These are phyloP conservation scores for Ptiloglossa arizonensis DNA, from an alignment of 1,140 invertebrate species.

Conservation along the genomic window DNA sequence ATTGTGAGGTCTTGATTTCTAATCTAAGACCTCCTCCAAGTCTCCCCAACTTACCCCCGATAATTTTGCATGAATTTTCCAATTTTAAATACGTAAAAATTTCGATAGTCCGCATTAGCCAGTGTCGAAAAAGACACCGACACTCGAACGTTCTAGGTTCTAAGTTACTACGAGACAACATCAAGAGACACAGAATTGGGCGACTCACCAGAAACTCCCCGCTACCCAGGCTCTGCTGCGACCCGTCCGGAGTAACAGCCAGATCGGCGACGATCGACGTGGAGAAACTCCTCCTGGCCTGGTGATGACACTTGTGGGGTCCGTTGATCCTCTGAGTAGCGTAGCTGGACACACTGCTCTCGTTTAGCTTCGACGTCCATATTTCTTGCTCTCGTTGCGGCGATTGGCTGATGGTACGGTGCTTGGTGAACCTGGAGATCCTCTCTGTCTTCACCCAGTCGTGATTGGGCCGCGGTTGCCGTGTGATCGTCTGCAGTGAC, in stretches of 20 bases:
- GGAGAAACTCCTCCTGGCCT: slow-evolving; percentile 73
- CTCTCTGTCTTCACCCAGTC: slow-evolving; percentile 74
- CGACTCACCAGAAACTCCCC: slow-evolving; percentile 73
- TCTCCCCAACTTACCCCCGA: too few relatives aligned
- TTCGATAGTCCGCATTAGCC: too few relatives aligned
- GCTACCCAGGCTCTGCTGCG: slow-evolving; percentile 74
- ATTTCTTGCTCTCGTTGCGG: slow-evolving; percentile 70
- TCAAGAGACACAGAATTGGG: neutral
- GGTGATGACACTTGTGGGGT: slow-evolving; percentile 71
- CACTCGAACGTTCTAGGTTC: neutral
- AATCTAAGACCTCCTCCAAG: too few relatives aligned
- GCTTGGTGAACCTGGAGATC: slow-evolving; percentile 72
- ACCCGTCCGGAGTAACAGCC: slow-evolving; percentile 68
- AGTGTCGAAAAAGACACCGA: too few relatives aligned
- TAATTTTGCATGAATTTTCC: too few relatives aligned
- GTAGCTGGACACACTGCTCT: slow-evolving; percentile 61
- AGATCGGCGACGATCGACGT: slow-evolving; percentile 75
- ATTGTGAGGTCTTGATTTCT: too few relatives aligned
- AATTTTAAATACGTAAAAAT: too few relatives aligned
- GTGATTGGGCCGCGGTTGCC: slow-evolving; percentile 74
- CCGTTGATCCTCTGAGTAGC: slow-evolving; percentile 62
- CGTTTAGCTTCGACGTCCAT: slow-evolving; percentile 70
- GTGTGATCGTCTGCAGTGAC: slow-evolving; percentile 69
- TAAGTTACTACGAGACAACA: slow-evolving; percentile 40
- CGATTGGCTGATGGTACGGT: slow-evolving; percentile 72